Percentiles rank a stretch among this genome's conserved stretches.
These are phyloP conservation scores for Manduca sexta DNA, from an alignment of 1,140 invertebrate species.

Conservation along the genomic window DNA sequence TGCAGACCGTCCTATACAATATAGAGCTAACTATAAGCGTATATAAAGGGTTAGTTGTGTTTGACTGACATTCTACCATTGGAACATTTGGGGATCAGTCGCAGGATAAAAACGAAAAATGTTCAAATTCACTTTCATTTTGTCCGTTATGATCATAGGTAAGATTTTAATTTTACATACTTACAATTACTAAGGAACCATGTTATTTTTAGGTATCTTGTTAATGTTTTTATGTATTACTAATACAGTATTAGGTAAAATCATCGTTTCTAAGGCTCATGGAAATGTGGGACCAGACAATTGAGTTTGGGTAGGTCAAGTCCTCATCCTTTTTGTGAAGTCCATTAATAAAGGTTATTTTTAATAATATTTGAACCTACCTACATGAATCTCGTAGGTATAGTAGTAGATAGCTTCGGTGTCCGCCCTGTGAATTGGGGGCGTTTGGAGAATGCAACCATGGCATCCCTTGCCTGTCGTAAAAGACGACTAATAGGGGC, in stretches of 20 bases:
- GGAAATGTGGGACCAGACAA: background rate
- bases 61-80: slow-evolving; percentile 14
- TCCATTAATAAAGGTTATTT: too few relatives aligned
- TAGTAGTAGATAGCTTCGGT: too few relatives aligned
- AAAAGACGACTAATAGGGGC: too few relatives aligned
- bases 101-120: slow-evolving; percentile 24
- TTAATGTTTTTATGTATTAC: slow-evolving; percentile 5
- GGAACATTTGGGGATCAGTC: slow-evolving; percentile 18
- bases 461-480: too few relatives aligned
- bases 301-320: background rate
- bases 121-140: slow-evolving; percentile 44
- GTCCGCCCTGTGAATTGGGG: too few relatives aligned
- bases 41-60: slow-evolving; percentile 25
- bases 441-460: too few relatives aligned
- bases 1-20: slow-evolving; percentile 25
- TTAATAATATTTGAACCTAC: too few relatives aligned
- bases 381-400: too few relatives aligned
- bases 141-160: slow-evolving; percentile 53
- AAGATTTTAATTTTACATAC: slow-evolving; percentile 13
- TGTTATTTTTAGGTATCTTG: too few relatives aligned
- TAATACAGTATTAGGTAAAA: background rate
- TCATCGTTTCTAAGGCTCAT: background rate
- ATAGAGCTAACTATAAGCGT: slow-evolving; percentile 21
- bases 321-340: background rate
- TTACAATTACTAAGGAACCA: too few relatives aligned